These are phyloP conservation scores for Epizoanthus ramosus DNA, from an alignment of 92 coral and sea anemone species.

Conservation along the genomic window DNA sequence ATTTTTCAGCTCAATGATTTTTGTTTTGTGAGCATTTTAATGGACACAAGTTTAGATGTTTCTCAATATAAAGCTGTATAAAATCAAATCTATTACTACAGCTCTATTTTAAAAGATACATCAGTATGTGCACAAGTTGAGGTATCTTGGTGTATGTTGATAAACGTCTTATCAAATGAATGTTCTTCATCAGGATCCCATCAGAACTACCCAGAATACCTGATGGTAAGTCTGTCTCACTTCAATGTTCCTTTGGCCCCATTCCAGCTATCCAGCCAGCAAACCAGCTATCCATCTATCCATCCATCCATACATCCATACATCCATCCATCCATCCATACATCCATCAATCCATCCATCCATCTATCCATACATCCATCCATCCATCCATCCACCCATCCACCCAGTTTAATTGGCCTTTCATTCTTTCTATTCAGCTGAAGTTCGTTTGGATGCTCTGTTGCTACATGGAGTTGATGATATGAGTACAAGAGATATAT, in stretches of 20 bases:
- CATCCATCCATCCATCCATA: too few species aligned
- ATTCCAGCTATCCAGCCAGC: not conserved
- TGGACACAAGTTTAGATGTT: too few species aligned
- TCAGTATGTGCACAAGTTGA: too few species aligned
- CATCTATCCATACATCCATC: not conserved
- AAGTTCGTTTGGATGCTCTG: slow-evolving; percentile 81
- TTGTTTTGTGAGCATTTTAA: too few species aligned
- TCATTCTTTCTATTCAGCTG: slow-evolving; percentile 56
- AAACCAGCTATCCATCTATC: too few species aligned
- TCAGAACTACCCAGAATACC: slow-evolving; percentile 60
- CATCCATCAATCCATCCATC: too few species aligned
- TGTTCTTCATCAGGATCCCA: slow-evolving; percentile 15
- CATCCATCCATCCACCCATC: too few species aligned
- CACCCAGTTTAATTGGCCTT: not conserved
- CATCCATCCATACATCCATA: too few species aligned
- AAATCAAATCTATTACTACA: too few species aligned
- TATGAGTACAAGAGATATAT: slow-evolving; percentile 92
- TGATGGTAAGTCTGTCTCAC: slow-evolving; percentile 43
- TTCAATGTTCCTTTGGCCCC: not conserved
- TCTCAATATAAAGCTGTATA: too few species aligned
- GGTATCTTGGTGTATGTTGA: not conserved
- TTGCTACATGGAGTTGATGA: slow-evolving; percentile 82
- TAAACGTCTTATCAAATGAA: not conserved
- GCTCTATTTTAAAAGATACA: too few species aligned
- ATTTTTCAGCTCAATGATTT: too few species aligned